phyloP scores from a whole-genome alignment of 2,888 invertebrate species.

The Drosophila dives region DNA sequence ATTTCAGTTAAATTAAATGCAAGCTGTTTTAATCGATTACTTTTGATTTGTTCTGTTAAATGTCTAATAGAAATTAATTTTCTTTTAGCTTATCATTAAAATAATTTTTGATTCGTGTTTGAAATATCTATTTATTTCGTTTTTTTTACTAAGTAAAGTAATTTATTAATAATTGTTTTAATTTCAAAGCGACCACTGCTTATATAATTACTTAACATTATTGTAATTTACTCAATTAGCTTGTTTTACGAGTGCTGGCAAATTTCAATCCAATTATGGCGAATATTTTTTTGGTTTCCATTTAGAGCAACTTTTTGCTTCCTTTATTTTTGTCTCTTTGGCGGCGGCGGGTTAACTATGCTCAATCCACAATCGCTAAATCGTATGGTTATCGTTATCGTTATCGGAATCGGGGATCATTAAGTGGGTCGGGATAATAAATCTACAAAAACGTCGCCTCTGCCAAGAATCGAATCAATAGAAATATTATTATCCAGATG shows the following conservation, averaged over 20 bases:
- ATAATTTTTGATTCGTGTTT: not conserved
- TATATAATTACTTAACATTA: conserved; percentile 27
- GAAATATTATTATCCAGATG: conserved; percentile 29
- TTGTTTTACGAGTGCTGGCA: conserved; percentile 42
- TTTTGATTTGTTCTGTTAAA: not conserved
- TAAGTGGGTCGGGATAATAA: conserved; percentile 38
- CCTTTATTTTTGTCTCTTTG: conserved; percentile 26
- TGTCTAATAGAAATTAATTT: not conserved
- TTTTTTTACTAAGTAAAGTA: not conserved
- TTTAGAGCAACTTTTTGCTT: conserved; percentile 26
- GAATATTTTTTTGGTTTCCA: conserved; percentile 59
- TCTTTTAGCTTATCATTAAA: not conserved
- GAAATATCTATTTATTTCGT: not conserved
- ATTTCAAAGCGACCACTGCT: conserved; percentile 1
- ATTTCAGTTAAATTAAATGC: not conserved
- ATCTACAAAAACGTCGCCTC: conserved; percentile 70
- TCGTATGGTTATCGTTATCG: conserved; percentile 22
- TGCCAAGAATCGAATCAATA: conserved; percentile 56
- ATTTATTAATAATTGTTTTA: not conserved
- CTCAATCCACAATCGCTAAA: conserved; percentile 33
- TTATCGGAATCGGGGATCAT: conserved; percentile 27
- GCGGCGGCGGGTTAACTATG: conserved; percentile 63
- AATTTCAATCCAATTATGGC: conserved; percentile 64
- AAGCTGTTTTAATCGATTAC: not conserved
- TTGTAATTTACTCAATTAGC: conserved; percentile 31